Base-by-base conservation (phyloP, 2,113 vertebrate species). In the Larimichthys polyactis region DNA sequence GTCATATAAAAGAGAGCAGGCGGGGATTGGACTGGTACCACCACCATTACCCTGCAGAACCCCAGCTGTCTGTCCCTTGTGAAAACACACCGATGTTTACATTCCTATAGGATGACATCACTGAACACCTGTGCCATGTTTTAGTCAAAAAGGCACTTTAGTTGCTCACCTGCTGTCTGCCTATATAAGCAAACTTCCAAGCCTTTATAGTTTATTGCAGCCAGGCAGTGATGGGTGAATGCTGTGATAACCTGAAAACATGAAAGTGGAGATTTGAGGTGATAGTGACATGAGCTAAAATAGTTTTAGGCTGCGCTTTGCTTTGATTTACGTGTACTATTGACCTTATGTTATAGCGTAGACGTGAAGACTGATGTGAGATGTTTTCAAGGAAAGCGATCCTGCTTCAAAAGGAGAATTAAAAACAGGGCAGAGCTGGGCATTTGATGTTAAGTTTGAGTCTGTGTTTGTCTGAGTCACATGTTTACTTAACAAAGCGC, bases 51-150 rank as follows among this genome's bases (percentile, higher is more conserved):
- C 87, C 77, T 57, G 78, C 75, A 85, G 79, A 84, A 80, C 83
- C 58, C 76, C 87, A 92, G 89, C 91, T 88, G 85, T 67, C 70
- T 55, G 75, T 82, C 54, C 82, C 82, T 19, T 87, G 79, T 76
- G 84, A 89, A 91, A 92, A 93, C 83, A 91, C 58, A 32, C 44
- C 9, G 11, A 29, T 90, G 83, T 93, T 94, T 93, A 89, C 88
- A 85, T 94, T 93, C 87, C 66, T 70, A 54, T 5, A 12, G 55
- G 22, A 70, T 93, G 82, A 94, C 86, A 86, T 92, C 88, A 90
- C 40, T 17, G 76, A 90, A 87, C 91, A 93, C 92, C 92, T 93
- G 92, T 82, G 87, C 29, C 44, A 55, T 36, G 80, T 89, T 91
- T 82, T 68, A 86, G 77, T 74, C 67, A 54, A 7, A 79, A 70